Base-by-base conservation (phyloP, 2,113 vertebrate species). In the Talpa occidentalis region DNA sequence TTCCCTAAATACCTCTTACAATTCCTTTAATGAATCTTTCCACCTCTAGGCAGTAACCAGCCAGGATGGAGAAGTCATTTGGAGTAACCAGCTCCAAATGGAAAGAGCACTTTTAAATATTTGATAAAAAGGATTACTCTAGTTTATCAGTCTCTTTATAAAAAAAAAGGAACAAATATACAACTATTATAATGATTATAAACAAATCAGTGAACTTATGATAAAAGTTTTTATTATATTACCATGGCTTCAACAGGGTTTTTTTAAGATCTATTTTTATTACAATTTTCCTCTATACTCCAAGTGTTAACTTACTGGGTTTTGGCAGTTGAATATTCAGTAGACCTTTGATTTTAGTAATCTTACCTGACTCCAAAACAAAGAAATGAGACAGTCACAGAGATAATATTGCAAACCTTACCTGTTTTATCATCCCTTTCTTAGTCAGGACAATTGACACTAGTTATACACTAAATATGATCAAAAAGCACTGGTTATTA, bases 401-500 rank as follows among this genome's bases (percentile, higher is more conserved):
- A 79, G 47, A 64, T 47, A 56, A 85, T 62, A 24, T 44, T 28
- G 35, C 28, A 66, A 76, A 42, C 78, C 44, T 92, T 69, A 84
- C 24, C 5, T 44, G 12, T 22, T 24, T 24, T 26, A 44, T 80
- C 44, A 67, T 67, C 32, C 42, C 47, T 76, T 66, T 74, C 21
- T 64, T 52, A 74, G 42, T 66, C 35, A 59, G 21, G 32, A 77
- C 47, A 59, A 42, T 35, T 73, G 32, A 49, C 24, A n/a, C 12
- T 66, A 1, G 37, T 77, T 89, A 56, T 93, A 2, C 37, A 87
- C 9, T 81, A 76, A 81, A n/a, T 90, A 67, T 69, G 52, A 69
- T 90, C 74, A 90, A 14, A 26, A 93, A 66, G 22, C 66, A 90
- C 59, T 60, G 40, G 22, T 90, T 86, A 80, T 90, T 37, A 26